Conservation (phyloP, 2,888 invertebrate genomes). For the Pheosia gnoma region DNA sequence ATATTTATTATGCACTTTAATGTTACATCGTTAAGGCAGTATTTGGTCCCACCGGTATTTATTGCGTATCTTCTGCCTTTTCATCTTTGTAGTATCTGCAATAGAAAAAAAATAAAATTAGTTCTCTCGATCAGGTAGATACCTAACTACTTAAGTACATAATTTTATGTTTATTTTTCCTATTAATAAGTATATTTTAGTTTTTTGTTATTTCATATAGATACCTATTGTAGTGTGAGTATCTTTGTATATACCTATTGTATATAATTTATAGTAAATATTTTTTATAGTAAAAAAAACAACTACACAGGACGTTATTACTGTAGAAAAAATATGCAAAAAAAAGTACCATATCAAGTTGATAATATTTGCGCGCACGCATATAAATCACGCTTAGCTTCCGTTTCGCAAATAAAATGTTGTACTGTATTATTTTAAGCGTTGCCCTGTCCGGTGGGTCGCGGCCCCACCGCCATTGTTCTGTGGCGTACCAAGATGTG, state of each 20-base stretch:
- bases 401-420: slow-evolving; percentile 70
- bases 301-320: background rate
- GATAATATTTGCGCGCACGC: slow-evolving; percentile 28
- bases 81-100: slow-evolving; percentile 70
- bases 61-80: slow-evolving; percentile 66
- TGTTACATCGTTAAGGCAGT: slow-evolving; percentile 57
- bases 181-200: no score
- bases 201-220: no score
- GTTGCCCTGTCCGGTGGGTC: slow-evolving; percentile 37
- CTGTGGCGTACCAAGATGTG: slow-evolving; percentile 19
- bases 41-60: slow-evolving; percentile 56
- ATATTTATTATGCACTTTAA: slow-evolving; percentile 34
- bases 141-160: no score
- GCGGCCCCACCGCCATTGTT: slow-evolving; percentile 60
- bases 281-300: no score
- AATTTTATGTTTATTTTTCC: no score
- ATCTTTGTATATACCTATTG: no score
- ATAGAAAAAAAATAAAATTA: slow-evolving; percentile 34
- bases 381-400: slow-evolving; percentile 61
- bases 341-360: background rate
- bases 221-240: no score
- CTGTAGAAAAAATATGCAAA: background rate
- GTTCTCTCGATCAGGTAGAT: no score
- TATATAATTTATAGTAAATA: no score
- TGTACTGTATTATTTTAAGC: slow-evolving; percentile 47